phyloP scores from a whole-genome alignment of 2,797 vertebrate genomes.

The Sebastes hubbsi region DNA sequence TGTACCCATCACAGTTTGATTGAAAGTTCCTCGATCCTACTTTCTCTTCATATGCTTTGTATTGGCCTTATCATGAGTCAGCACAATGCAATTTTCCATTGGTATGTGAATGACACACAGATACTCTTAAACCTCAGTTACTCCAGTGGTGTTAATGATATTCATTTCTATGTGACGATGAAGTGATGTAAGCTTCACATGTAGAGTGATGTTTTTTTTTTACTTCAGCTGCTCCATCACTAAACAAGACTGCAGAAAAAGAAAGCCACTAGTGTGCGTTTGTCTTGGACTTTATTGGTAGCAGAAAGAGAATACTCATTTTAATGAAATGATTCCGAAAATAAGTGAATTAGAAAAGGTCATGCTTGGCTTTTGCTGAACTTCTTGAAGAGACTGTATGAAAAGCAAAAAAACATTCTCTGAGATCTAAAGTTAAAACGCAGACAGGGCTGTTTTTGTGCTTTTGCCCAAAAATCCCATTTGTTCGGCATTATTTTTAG shows the following conservation, averaged over 20 bases:
- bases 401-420: not conserved
- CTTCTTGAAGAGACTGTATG: not conserved
- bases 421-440: constrained; percentile 20
- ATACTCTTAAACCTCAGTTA: not conserved
- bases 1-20: not conserved
- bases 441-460: constrained; percentile 42
- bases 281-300: not conserved
- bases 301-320: not conserved
- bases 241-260: not conserved
- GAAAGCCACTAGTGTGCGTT: not conserved
- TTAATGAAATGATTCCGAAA: not conserved
- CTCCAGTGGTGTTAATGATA: not conserved
- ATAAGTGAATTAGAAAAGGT: not conserved
- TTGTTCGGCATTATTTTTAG: constrained; percentile 32
- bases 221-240: not conserved
- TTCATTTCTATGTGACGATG: not conserved
- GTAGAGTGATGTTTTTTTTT: not conserved
- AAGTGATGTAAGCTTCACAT: not conserved
- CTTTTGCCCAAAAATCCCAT: not conserved
- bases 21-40: not conserved
- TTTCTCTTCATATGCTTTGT: not conserved
- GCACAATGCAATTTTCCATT: not conserved
- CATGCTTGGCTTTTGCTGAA: not conserved
- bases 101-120: not conserved
- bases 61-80: not conserved